These are phyloP conservation scores for Casuarius casuarius DNA, from an alignment of 2,113 vertebrate genomes.

Conservation along the genomic window DNA sequence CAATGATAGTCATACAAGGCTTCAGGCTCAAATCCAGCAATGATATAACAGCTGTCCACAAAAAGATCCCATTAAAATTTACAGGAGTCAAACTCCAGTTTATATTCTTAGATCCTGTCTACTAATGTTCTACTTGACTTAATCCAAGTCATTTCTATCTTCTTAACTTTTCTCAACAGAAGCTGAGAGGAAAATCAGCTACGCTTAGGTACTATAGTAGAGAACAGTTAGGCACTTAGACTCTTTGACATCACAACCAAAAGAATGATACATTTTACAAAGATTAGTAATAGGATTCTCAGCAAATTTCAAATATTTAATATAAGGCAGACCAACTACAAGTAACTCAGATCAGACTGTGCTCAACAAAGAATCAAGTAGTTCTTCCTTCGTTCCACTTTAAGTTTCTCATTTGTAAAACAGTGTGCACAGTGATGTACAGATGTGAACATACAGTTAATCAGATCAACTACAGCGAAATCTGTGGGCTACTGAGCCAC, in stretches of 20 bases:
- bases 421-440: not conserved
- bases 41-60: not conserved
- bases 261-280: not conserved
- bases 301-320: not conserved
- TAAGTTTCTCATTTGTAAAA: not conserved
- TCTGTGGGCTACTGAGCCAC: not conserved
- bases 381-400: not conserved
- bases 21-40: not conserved
- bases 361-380: not conserved
- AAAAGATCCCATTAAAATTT: not conserved
- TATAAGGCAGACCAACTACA: not conserved
- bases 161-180: not conserved
- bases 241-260: not conserved
- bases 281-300: not conserved
- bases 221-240: not conserved
- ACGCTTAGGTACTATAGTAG: not conserved
- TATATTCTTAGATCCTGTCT: not conserved
- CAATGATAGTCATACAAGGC: not conserved
- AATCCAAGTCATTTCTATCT: not conserved
- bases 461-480: not conserved
- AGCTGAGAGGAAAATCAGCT: not conserved
- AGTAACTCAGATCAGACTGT: not conserved
- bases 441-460: not conserved
- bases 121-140: not conserved
- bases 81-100: not conserved